A percentile compares a stretch with the other conserved stretches of the same genome.
phyloP scores from a whole-genome alignment of 2,797 vertebrate genomes.

The Sebastes hopkinsi region DNA sequence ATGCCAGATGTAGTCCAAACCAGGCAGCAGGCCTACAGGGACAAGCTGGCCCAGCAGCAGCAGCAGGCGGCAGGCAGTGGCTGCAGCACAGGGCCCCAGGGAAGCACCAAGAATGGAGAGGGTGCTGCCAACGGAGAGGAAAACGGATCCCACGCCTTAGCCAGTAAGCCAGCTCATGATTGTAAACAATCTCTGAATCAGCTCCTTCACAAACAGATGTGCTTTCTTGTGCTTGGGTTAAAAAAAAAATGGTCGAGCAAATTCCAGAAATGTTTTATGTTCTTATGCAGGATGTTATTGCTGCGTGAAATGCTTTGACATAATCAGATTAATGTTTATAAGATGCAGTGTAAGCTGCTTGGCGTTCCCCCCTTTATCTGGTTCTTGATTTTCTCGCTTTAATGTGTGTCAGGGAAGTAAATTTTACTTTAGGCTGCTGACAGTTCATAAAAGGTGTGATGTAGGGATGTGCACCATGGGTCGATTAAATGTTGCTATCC shows the following conservation, averaged over 20 bases:
- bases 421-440: not conserved
- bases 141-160: conserved; percentile 92
- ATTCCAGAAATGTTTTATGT: not conserved
- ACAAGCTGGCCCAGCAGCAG: conserved; percentile 90
- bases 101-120: conserved; percentile 93
- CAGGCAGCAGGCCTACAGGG: conserved; percentile 97
- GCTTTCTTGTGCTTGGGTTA: not conserved
- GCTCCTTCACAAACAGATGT: not conserved
- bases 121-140: conserved; percentile 96
- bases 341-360: not conserved
- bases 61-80: conserved; percentile 84
- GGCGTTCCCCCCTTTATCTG: not conserved
- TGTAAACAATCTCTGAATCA: conserved; percentile 17
- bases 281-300: not conserved
- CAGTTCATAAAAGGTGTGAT: not conserved
- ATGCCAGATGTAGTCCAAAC: conserved; percentile 99
- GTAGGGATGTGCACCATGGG: not conserved
- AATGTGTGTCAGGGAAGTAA: not conserved
- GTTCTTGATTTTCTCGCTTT: not conserved
- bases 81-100: conserved; percentile 71
- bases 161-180: conserved; percentile 85
- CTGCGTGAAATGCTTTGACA: not conserved
- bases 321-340: not conserved
- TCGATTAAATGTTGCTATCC: too few relatives aligned
- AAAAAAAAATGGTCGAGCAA: not conserved